These are phyloP conservation scores for Aspidiotus rigidus DNA, from an alignment of 2,888 invertebrate genomes.

Conservation along the genomic window DNA sequence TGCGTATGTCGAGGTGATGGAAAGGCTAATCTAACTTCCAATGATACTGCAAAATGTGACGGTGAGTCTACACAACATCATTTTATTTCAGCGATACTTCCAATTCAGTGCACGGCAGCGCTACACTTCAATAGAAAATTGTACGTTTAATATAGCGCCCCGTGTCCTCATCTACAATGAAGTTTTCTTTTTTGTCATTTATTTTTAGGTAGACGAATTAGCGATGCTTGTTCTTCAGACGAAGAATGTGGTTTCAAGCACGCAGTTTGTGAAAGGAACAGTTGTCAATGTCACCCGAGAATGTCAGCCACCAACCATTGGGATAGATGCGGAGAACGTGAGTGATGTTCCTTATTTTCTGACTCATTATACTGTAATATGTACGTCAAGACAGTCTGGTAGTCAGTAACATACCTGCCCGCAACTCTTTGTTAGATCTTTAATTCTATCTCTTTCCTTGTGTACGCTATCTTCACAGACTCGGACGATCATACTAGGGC, in stretches of 20 bases:
- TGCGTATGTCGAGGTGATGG: constrained; percentile 72
- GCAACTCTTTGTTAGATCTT: too few relatives aligned
- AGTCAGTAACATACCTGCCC: too few relatives aligned
- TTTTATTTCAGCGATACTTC: neutral
- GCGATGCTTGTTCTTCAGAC: constrained; percentile 62
- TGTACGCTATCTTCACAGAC: too few relatives aligned
- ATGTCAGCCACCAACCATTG: constrained; percentile 69
- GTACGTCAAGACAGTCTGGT: too few relatives aligned
- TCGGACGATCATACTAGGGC: too few relatives aligned
- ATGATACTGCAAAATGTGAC: constrained; percentile 64
- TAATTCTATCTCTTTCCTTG: too few relatives aligned
- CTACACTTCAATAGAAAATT: too few relatives aligned
- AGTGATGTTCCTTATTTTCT: neutral
- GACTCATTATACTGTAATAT: too few relatives aligned
- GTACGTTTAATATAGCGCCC: too few relatives aligned
- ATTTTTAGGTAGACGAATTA: constrained; percentile 53
- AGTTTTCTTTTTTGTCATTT: neutral
- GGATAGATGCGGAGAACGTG: constrained; percentile 61
- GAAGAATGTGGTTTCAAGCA: constrained; percentile 66
- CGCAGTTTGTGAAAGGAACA: constrained; percentile 55
- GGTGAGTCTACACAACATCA: constrained; percentile 50
- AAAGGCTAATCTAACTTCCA: constrained; percentile 57
- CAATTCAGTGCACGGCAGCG: too few relatives aligned
- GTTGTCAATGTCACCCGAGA: constrained; percentile 64
- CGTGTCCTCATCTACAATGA: too few relatives aligned